These are phyloP conservation scores for Cynodonichthys magdalenae DNA, from an alignment of 2,797 vertebrate species.

Conservation along the genomic window DNA sequence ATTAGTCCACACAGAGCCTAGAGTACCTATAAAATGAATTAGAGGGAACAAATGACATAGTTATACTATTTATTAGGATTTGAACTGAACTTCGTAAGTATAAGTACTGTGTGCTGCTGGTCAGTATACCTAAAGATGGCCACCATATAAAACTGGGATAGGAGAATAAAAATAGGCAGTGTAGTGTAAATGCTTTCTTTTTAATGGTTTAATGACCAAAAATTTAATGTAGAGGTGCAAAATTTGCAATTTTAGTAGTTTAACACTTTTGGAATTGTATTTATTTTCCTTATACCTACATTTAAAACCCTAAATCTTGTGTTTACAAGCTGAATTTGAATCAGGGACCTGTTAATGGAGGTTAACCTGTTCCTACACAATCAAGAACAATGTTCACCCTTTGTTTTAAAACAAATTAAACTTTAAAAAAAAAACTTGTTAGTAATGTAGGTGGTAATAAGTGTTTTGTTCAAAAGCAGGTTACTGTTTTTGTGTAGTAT, in stretches of 20 bases:
- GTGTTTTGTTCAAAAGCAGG: too few relatives aligned
- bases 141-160: too few relatives aligned
- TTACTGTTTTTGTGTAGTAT: too few relatives aligned
- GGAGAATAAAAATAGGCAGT: not conserved
- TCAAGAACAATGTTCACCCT: too few relatives aligned
- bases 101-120: conserved; percentile 2
- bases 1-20: not conserved
- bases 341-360: not conserved
- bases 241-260: not conserved
- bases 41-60: not conserved
- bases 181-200: not conserved
- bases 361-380: too few relatives aligned
- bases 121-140: not conserved
- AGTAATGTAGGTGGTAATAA: too few relatives aligned
- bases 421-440: too few relatives aligned
- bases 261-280: not conserved
- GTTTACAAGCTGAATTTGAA: not conserved
- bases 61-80: not conserved
- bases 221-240: not conserved
- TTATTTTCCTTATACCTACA: not conserved
- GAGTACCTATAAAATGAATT: not conserved
- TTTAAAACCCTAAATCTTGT: not conserved
- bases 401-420: too few relatives aligned
- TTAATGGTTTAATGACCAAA: conserved; percentile 1
- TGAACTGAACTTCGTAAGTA: not conserved